phyloP scores from a whole-genome alignment of 2,797 vertebrate genomes.

The Scomberomorus guttatus region DNA sequence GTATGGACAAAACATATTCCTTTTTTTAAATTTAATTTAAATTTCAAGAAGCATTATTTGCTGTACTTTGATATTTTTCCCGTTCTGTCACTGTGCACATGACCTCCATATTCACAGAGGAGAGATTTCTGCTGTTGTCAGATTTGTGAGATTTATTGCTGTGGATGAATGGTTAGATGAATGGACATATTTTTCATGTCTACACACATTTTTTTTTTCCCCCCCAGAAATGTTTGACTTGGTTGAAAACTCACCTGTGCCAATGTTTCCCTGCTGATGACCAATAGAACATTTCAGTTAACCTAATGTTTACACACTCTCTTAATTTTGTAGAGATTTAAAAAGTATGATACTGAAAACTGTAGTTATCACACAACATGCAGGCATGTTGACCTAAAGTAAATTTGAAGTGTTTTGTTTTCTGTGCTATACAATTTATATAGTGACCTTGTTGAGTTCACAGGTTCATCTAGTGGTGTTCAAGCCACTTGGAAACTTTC shows the following conservation, averaged over 20 bases:
- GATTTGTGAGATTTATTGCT: constrained; percentile 31
- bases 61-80: constrained; percentile 28
- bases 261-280: constrained; percentile 83
- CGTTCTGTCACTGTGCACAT: constrained; percentile 55
- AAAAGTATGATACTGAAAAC: constrained; percentile 64
- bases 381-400: constrained; percentile 87
- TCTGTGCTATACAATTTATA: constrained; percentile 48
- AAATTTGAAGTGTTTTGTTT: constrained; percentile 28
- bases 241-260: constrained; percentile 81
- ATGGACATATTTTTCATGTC: constrained; percentile 37
- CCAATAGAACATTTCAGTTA: constrained; percentile 63
- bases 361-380: constrained; percentile 81
- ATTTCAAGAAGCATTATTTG: constrained; percentile 46
- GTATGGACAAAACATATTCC: constrained; percentile 42
- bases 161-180: constrained; percentile 32
- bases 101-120: constrained; percentile 32
- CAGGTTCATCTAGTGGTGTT: constrained; percentile 39
- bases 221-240: constrained; percentile 48
- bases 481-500: constrained; percentile 34
- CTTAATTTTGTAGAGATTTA: constrained; percentile 73
- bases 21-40: constrained; percentile 54
- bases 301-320: constrained; percentile 73
- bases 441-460: constrained; percentile 45
- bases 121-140: constrained; percentile 44
- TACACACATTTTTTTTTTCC: constrained; percentile 11